These are phyloP conservation scores for Bagarius yarrelli DNA, from an alignment of 2,113 vertebrate species.

Conservation along the genomic window DNA sequence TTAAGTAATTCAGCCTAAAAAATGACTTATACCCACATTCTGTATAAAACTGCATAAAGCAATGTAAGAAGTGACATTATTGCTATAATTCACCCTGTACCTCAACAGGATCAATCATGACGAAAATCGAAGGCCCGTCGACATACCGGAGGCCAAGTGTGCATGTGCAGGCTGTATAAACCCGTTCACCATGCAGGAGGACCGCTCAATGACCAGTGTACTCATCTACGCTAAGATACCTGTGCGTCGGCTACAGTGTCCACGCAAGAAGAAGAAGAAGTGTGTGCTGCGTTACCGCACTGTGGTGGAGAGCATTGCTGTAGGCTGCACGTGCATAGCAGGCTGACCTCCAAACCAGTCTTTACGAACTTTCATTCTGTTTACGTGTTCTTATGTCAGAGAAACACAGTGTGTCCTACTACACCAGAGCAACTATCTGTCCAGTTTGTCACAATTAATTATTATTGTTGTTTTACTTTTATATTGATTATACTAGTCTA, in stretches of 20 bases:
- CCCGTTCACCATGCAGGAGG: constrained; percentile 85
- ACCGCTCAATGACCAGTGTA: constrained; percentile 81
- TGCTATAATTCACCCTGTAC: background rate
- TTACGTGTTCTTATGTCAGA: background rate
- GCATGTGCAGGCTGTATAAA: constrained; percentile 81
- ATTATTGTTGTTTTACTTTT: background rate
- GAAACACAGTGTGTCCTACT: background rate
- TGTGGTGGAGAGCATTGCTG: constrained; percentile 82
- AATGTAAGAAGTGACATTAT: background rate
- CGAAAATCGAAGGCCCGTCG: constrained; percentile 68
- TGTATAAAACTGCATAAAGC: background rate
- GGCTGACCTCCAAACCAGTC: constrained; percentile 47
- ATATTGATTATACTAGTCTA: background rate
- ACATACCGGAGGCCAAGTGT: constrained; percentile 79
- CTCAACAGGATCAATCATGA: constrained; percentile 79
- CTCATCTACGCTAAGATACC: constrained; percentile 84
- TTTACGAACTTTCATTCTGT: constrained; percentile 1
- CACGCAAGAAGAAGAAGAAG: constrained; percentile 57
- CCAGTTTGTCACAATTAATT: background rate
- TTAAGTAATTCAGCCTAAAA: background rate
- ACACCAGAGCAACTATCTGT: constrained; percentile 4
- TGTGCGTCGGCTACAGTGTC: constrained; percentile 74
- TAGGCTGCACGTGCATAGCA: constrained; percentile 85
- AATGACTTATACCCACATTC: background rate
- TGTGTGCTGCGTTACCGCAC: constrained; percentile 69